Evolutionary conservation across 2,888 invertebrate genomes (phyloP), one percentile per base, ranked within the genome.

Genomic region (Thymelicus sylvestris): DNA sequence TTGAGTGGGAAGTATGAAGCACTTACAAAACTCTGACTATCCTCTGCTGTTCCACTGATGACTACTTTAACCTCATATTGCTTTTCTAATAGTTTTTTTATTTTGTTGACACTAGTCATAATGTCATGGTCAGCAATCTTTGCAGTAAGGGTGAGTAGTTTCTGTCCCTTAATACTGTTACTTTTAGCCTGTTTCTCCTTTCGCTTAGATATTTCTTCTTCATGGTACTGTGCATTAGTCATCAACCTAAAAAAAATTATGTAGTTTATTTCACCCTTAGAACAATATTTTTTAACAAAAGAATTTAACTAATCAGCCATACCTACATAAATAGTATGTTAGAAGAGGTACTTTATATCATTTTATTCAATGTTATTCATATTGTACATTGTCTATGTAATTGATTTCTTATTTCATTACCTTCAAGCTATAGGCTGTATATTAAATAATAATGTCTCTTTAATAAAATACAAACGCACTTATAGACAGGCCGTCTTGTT

Each of bases 111-210:
- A 73, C 95, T 93, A 7, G 95, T 95, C 81, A 94, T 89, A 59
- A 97, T 91, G 87, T 97, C 97, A 86, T 96, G 95, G 59, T 95
- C 94, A 7, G 94, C 94, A 73, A 96, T 96, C 75, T 94, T 94
- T 5, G 95, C 88, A 19, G 95, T 95, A 24, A 97, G 85, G 44
- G 95, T 95, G 8, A 96, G 79, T 0, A 96, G 83, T 82, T 97
- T 97, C 78, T 95, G 95, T 0, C 95, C 94, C 85, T 95, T 96
- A 15, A 94, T 70, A 75, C 77, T 84, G 71, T 83, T 87, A 60
- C 86, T 90, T 19, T 88, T 83, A 71, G 78, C 79, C 80, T 94
- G 94, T 75, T 91, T 94, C 72, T 90, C 86, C 81, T 94, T 94
- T 62, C 95, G 88, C 77, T 87, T 94, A 76, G 91, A 88, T 63